Base-by-base conservation (phyloP, 2,888 invertebrate species). In the Meliscaeva auricollis region DNA sequence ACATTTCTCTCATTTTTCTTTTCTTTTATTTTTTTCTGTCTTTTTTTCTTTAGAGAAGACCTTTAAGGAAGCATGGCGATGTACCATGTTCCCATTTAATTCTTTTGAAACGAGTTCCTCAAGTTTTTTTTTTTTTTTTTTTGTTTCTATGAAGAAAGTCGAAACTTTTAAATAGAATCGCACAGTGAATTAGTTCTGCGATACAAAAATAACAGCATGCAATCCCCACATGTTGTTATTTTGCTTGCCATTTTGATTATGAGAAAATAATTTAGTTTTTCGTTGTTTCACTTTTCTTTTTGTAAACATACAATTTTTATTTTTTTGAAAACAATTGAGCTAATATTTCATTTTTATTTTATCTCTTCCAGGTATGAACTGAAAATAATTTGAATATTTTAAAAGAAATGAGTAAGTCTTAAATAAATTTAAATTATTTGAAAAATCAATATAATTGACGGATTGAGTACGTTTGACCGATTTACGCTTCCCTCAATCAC, bases 131-230 rank as follows among this genome's bases (percentile, higher is more conserved):
- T 44, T 13, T 44, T 26, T 26, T 35, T 35, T 35, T 9, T 35
- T 13, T 62, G 75, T 80, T 80, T 79, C 84, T 80, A 75, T 84
- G 70, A 80, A 52, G 75, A 84, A 80, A 80, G 80, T 80, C 20
- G 22, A 64, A 48, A 58, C 26, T 56, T 48, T 80, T 52, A 66
- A 80, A 84, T 84, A 84, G 60, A 75, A 69, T 64, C 41, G n/a
- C 66, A 20, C 30, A 60, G 44, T 13, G 22, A 60, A 73, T 54
- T 54, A 22, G n/a, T 58, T 69, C n/a, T 50, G 54, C 30, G 15
- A 30, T 74, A 74, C 30, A 60, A 74, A 64, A 6, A 64, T 41
- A 48, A 64, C 38, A 73, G 13, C 73, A 66, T 70, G 35, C 58
- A 64, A 56, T 46, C 56, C 15, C 22, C 17, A 5, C 74, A 73